phyloP scores from a whole-genome alignment of 1,140 invertebrate species.

The Pseudachorutes palmiensis region DNA sequence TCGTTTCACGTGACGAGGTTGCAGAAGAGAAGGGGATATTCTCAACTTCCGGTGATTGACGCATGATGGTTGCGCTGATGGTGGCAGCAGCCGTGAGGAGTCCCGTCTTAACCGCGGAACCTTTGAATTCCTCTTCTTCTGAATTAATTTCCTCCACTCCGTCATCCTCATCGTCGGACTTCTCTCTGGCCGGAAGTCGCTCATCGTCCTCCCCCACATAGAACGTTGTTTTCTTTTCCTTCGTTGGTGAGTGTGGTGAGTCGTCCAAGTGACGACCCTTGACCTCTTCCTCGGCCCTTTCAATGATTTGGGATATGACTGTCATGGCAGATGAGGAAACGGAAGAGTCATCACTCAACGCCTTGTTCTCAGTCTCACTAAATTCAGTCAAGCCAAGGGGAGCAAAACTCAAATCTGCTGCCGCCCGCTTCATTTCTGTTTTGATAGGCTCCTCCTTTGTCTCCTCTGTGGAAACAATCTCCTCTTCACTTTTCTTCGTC shows the following conservation, averaged over 20 bases:
- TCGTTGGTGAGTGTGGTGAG: neutral
- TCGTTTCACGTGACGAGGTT: neutral
- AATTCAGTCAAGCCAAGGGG: neutral
- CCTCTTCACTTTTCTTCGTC: too few species aligned
- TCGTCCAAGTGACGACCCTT: neutral
- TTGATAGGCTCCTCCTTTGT: too few species aligned
- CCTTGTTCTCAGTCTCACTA: conserved; percentile 18
- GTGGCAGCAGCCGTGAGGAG: conserved; percentile 32
- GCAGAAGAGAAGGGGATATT: conserved; percentile 5
- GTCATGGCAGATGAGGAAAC: conserved; percentile 23
- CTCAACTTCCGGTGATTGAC: conserved; percentile 31
- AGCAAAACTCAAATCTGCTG: too few species aligned
- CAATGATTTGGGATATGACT: conserved; percentile 17
- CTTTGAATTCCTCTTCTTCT: neutral
- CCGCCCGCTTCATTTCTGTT: too few species aligned
- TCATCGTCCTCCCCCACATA: neutral
- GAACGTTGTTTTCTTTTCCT: conserved; percentile 6
- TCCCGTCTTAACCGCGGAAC: conserved; percentile 24
- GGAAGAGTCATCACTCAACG: conserved; percentile 27
- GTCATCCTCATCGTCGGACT: conserved; percentile 20
- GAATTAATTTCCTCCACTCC: conserved; percentile 38
- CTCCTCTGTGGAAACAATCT: too few species aligned
- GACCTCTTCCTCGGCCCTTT: conserved; percentile 29
- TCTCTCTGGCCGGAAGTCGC: neutral
- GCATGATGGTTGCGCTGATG: conserved; percentile 30